These are phyloP conservation scores for Ridgeia piscesae DNA, from an alignment of 1,140 invertebrate species.

Conservation along the genomic window DNA sequence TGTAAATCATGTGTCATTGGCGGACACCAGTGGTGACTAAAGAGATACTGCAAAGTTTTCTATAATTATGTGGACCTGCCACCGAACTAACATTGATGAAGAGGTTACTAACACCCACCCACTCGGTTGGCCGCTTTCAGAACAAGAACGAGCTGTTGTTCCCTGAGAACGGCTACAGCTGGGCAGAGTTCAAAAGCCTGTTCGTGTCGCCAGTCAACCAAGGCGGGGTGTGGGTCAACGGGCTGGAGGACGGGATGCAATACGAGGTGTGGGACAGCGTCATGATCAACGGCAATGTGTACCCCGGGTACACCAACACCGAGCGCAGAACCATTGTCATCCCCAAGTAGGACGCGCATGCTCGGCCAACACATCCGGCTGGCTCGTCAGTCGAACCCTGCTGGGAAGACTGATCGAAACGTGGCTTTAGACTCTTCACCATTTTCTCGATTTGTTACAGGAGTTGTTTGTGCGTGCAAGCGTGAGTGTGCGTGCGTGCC, in stretches of 20 bases:
- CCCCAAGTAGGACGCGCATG: background rate
- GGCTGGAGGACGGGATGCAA: background rate
- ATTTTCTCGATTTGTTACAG: background rate
- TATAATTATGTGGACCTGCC: no score
- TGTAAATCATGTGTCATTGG: no score
- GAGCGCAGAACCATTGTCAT: background rate
- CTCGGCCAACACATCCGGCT: background rate
- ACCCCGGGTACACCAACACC: background rate
- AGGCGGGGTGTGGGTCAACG: background rate
- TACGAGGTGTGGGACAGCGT: background rate
- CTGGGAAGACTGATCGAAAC: no score
- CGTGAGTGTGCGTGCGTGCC: background rate
- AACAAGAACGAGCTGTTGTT: background rate
- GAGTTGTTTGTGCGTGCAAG: background rate
- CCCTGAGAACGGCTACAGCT: background rate
- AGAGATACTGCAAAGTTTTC: no score
- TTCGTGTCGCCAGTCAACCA: background rate
- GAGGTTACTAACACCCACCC: no score
- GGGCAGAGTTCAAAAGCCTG: background rate
- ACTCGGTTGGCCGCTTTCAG: background rate
- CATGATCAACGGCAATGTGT: background rate
- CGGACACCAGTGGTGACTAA: no score
- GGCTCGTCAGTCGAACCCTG: no score
- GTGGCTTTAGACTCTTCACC: background rate
- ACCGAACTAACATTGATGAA: no score